A percentile compares a stretch with the other conserved stretches of the same genome.
Conservation (phyloP, 2,797 vertebrate genomes). For the Cossypha heuglini region DNA sequence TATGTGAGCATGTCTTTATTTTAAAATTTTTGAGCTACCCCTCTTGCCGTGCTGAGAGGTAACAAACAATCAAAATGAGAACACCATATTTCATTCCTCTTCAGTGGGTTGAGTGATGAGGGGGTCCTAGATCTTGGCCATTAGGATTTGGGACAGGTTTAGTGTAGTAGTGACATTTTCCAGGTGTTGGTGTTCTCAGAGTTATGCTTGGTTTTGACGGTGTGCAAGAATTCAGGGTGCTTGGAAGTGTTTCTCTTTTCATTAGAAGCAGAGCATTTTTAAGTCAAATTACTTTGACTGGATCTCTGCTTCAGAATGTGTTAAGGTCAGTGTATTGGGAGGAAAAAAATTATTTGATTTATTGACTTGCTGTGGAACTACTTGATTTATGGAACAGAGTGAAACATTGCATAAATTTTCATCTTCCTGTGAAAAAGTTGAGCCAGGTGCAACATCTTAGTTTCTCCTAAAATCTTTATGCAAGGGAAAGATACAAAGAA, state of each 20-base stretch:
- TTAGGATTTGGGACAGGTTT: background rate
- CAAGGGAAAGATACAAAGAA: background rate
- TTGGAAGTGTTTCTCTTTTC: background rate
- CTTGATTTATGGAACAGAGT: background rate
- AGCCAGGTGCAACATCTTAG: background rate
- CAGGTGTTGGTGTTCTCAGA: background rate
- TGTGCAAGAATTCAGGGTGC: background rate
- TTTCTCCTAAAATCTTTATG: background rate
- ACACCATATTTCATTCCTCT: background rate
- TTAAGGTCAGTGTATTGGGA: background rate
- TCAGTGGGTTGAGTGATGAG: background rate
- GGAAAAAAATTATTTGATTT: background rate
- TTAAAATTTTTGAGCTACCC: background rate
- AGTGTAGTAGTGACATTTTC: background rate
- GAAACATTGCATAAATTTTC: background rate
- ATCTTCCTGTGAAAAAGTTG: background rate
- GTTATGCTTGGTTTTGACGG: background rate
- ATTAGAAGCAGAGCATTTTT: background rate
- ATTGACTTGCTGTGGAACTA: background rate
- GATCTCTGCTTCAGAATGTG: background rate
- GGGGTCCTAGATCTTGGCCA: background rate
- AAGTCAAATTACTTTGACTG: background rate
- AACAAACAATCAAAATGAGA: background rate
- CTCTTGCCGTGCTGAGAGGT: background rate
- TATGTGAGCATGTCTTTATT: background rate